These are phyloP conservation scores for Zootermopsis nevadensis DNA, from an alignment of 2,888 invertebrate species.

Conservation along the genomic window DNA sequence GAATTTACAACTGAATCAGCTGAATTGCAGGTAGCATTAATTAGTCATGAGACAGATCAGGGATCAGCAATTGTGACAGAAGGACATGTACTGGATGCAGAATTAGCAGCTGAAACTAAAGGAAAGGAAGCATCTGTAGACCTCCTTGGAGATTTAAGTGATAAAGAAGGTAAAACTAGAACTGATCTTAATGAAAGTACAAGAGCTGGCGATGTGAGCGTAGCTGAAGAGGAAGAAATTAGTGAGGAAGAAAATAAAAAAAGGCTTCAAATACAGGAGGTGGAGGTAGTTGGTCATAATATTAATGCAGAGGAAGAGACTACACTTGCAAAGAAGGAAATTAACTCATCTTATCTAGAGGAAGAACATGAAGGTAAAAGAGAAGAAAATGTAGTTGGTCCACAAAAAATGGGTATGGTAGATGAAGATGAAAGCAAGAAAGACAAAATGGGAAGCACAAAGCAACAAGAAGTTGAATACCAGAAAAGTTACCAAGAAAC, in stretches of 20 bases:
- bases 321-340: background rate
- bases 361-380: background rate
- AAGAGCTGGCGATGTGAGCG: too few relatives aligned
- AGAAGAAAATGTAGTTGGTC: too few relatives aligned
- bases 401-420: background rate
- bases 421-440: background rate
- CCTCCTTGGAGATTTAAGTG: background rate
- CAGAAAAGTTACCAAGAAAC: constrained; percentile 48
- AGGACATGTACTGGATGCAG: constrained; percentile 3
- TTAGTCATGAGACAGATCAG: background rate
- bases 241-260: background rate
- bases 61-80: constrained; percentile 32
- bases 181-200: background rate
- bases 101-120: background rate
- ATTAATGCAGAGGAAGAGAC: background rate
- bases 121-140: background rate
- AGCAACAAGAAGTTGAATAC: constrained; percentile 37
- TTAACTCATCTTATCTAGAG: too few relatives aligned
- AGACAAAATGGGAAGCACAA: constrained; percentile 26
- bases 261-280: too few relatives aligned
- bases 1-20: background rate
- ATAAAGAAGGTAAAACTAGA: background rate
- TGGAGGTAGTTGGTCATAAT: too few relatives aligned
- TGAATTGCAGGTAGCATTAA: background rate
- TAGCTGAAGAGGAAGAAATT: background rate